Evolutionary conservation across 2,113 vertebrate genomes (phyloP), one percentile per base, ranked within the genome.

Genomic region (Echinops telfairi): DNA sequence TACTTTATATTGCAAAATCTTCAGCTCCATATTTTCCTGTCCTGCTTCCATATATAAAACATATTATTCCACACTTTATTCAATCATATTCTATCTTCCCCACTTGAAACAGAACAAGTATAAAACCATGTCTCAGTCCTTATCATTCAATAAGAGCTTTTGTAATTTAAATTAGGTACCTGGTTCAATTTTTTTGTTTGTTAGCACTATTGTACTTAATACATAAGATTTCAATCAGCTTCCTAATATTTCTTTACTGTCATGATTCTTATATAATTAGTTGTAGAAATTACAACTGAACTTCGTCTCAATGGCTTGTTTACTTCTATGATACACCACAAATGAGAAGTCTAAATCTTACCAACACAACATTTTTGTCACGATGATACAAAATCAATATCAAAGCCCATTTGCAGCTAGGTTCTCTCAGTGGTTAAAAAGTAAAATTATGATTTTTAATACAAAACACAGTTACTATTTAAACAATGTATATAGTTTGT

Each of bases 401-500:
- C 81, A 70, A 88, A 75, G 7, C 5, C 40, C 3, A 1, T 29
- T 0, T 73, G 36, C 43, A 70, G 12, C 3, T 60, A 47, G 22
- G 22, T 66, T 80, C 10, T 88, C 53, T 77, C 62, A 81, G 71
- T 79, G 53, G 70, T 75, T 12, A 75, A 53, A 80, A 53, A 43
- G 33, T 36, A 62, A 83, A 93, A 82, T 64, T 78, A 53, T 70
- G 8, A 84, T 75, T 92, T 85, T 76, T 23, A 88, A 20, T 31
- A 3, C 33, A 71, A 43, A 88, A 7, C 9, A 47, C 53, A 70
- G 66, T 70, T 31, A 38, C 19, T 66, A 19, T 47, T 10, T 60
- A 40, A 14, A 22, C 5, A 58, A 4, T 68, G 11, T 3, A 60
- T 1, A 64, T 31, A 58, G 43, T 75, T 68, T 53, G 47, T 11